A percentile compares a stretch with the other conserved stretches of the same genome.
Evolutionary conservation across 1,140 invertebrate species (phyloP).

Genomic region (Macrosteles quadrilineatus): DNA sequence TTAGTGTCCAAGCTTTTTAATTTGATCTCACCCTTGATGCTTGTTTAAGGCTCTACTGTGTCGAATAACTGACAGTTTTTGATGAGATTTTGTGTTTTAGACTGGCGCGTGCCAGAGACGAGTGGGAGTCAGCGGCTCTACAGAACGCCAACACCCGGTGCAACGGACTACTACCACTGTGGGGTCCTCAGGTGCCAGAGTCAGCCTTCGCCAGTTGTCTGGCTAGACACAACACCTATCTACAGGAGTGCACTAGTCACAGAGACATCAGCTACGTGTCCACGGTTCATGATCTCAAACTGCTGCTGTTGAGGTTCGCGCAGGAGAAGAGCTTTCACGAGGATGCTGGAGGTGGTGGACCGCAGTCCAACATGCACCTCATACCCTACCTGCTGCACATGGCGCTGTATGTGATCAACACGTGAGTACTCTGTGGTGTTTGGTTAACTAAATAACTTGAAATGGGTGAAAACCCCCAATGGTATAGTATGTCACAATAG

Average conservation of each 20-base stretch:
- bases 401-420: constrained; percentile 93
- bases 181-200: constrained; percentile 95
- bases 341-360: constrained; percentile 94
- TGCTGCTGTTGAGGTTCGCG: constrained; percentile 86
- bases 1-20: too few species aligned
- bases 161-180: constrained; percentile 93
- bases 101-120: constrained; percentile 76
- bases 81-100: constrained; percentile 42
- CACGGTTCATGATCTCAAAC: constrained; percentile 92
- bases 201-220: constrained; percentile 92
- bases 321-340: constrained; percentile 95
- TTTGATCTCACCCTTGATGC: too few species aligned
- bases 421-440: constrained; percentile 60
- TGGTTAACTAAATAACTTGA: too few species aligned
- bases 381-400: constrained; percentile 94
- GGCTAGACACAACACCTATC: constrained; percentile 83
- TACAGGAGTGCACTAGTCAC: constrained; percentile 83
- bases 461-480: too few species aligned
- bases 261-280: constrained; percentile 86
- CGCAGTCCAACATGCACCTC: constrained; percentile 96
- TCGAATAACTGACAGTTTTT: too few species aligned
- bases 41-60: too few species aligned
- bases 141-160: constrained; percentile 98
- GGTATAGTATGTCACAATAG: too few species aligned
- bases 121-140: constrained; percentile 96